phyloP scores from a whole-genome alignment of 2,888 invertebrate species.

The Protophormia terraenovae region DNA sequence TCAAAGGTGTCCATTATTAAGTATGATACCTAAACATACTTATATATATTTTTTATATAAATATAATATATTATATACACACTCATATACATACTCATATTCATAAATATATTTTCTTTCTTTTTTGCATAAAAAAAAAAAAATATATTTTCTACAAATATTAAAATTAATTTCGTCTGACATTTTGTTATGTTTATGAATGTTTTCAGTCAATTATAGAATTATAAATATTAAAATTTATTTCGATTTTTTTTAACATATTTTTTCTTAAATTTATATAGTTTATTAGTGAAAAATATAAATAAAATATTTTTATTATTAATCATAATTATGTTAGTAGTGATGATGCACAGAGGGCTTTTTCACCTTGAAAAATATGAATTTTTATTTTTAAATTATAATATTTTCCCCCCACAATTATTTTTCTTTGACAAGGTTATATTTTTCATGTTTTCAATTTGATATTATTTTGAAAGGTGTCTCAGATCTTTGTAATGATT shows the following conservation, averaged over 20 bases:
- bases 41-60: too few species aligned
- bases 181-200: conserved; percentile 58
- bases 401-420: background rate
- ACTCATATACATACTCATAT: background rate
- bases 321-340: conserved; percentile 2
- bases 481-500: conserved; percentile 16
- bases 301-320: conserved; percentile 27
- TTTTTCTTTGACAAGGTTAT: background rate
- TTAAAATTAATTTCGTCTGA: conserved; percentile 58
- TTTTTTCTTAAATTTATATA: background rate
- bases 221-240: conserved; percentile 35
- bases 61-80: background rate
- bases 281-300: background rate
- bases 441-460: background rate
- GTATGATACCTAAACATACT: background rate
- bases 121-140: background rate
- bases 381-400: background rate
- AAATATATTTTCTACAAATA: too few species aligned
- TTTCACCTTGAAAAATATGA: background rate
- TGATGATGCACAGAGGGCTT: background rate
- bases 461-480: background rate
- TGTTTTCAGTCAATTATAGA: conserved; percentile 64
- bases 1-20: background rate
- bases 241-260: background rate
- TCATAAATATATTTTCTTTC: background rate